Evolutionary conservation across 2,888 invertebrate genomes (phyloP).

Genomic region (Synanthedon tipuliformis): DNA sequence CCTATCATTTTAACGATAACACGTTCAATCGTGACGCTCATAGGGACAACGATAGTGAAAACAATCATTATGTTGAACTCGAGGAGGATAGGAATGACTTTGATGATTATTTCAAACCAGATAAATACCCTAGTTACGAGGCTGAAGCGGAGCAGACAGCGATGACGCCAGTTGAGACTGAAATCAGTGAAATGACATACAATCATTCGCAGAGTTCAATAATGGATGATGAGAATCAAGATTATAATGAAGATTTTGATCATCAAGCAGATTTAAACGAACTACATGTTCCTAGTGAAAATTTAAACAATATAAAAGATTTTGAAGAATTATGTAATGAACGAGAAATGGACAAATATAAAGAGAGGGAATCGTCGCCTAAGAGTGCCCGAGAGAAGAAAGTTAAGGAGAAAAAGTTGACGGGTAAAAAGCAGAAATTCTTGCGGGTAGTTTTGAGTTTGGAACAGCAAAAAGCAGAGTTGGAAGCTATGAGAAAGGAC

Average conservation of each 20-base stretch:
- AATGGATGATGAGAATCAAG: constrained; percentile 1
- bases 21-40: constrained; percentile 1
- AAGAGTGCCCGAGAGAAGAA: constrained; percentile 9
- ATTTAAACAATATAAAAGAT: constrained; percentile 1
- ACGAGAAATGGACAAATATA: constrained; percentile 3
- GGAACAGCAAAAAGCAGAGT: constrained; percentile 47
- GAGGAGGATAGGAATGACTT: constrained; percentile 16
- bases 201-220: background rate
- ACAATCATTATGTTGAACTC: constrained; percentile 18
- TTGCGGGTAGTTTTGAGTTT: constrained; percentile 32
- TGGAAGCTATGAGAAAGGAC: constrained; percentile 40
- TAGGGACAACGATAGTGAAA: constrained; percentile 6
- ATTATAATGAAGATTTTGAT: constrained; percentile 4
- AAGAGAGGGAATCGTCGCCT: constrained; percentile 1
- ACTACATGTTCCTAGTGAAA: constrained; percentile 3
- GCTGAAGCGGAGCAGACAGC: background rate
- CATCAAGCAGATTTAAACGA: background rate
- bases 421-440: constrained; percentile 21
- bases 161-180: background rate
- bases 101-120: constrained; percentile 8
- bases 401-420: constrained; percentile 15
- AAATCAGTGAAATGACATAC: background rate
- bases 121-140: background rate
- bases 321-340: background rate
- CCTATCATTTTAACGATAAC: constrained; percentile 11